Conservation (phyloP, 1,140 invertebrate genomes). For the Camponotus floridanus region DNA sequence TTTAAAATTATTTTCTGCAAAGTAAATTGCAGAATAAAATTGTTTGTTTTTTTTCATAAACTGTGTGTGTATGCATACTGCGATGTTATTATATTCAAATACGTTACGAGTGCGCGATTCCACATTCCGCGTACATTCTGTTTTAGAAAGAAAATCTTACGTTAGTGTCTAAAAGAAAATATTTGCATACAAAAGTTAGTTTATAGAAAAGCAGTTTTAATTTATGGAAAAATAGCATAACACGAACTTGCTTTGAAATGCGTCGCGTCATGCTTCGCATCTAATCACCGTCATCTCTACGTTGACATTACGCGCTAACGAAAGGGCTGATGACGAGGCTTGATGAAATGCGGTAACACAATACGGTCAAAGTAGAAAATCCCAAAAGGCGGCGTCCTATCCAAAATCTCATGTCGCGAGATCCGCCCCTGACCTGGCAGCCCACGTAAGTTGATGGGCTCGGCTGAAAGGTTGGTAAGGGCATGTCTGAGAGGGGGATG, state of each 20-base stretch:
- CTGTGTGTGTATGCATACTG: too few species aligned
- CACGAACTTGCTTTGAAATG: not conserved
- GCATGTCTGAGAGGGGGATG: conserved; percentile 51
- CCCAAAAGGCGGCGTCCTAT: conserved; percentile 68
- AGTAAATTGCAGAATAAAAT: not conserved
- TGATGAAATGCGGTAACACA: conserved; percentile 11
- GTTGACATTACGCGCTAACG: conserved; percentile 17
- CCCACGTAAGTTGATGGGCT: conserved; percentile 74
- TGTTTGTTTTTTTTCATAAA: too few species aligned
- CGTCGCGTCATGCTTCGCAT: conserved; percentile 2
- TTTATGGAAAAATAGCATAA: not conserved
- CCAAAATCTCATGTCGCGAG: conserved; percentile 70
- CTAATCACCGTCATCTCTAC: conserved; percentile 20
- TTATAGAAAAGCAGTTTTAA: not conserved
- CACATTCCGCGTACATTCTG: not conserved
- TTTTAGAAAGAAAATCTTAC: not conserved
- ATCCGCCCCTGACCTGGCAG: conserved; percentile 68
- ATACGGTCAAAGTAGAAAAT: conserved; percentile 53
- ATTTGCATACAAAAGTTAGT: too few species aligned
- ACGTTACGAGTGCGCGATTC: not conserved
- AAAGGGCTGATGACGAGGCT: conserved; percentile 9
- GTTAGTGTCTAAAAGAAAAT: not conserved
- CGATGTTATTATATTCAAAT: not conserved
- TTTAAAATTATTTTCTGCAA: conserved; percentile 1
- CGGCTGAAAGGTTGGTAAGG: conserved; percentile 72